Percentiles rank a stretch among this genome's conserved stretches.
phyloP scores from a whole-genome alignment of 2,113 vertebrate genomes.

The Peromyscus maniculatus region DNA sequence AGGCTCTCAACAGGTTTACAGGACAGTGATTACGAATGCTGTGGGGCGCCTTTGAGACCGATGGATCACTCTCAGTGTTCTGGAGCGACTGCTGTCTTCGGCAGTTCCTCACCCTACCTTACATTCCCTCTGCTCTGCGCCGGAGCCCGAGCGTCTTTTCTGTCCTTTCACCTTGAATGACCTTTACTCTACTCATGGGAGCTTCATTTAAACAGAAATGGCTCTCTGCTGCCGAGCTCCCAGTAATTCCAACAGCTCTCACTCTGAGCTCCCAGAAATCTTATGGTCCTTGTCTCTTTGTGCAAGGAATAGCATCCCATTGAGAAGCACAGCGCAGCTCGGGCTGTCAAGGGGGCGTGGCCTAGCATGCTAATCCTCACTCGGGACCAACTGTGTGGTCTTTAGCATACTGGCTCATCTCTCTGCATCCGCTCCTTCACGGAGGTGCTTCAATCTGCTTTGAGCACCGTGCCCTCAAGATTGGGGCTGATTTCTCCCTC shows the following conservation, averaged over 20 bases:
- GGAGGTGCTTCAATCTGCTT: not conserved
- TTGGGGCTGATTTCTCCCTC: not conserved
- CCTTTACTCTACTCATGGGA: not conserved
- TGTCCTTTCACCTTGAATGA: not conserved
- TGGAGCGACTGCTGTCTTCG: not conserved
- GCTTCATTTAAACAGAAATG: not conserved
- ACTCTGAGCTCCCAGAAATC: not conserved
- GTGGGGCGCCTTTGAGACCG: not conserved
- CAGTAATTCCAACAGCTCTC: not conserved
- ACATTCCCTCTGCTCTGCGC: no score
- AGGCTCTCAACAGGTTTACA: not conserved
- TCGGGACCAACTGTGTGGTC: not conserved
- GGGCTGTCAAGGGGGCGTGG: not conserved
- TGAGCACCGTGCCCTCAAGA: not conserved
- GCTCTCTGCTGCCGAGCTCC: not conserved
- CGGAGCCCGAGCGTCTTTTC: not conserved
- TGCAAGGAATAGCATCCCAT: not conserved
- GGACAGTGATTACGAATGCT: not conserved
- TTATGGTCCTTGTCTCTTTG: not conserved
- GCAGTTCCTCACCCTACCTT: not conserved
- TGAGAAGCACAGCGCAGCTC: not conserved
- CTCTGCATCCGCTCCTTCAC: not conserved
- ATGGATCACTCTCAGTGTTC: not conserved
- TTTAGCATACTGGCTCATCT: not conserved
- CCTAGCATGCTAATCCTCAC: not conserved